Evolutionary conservation across 2,113 vertebrate genomes (phyloP), one percentile per base, ranked within the genome.

Genomic region (Saguinus imperator): DNA sequence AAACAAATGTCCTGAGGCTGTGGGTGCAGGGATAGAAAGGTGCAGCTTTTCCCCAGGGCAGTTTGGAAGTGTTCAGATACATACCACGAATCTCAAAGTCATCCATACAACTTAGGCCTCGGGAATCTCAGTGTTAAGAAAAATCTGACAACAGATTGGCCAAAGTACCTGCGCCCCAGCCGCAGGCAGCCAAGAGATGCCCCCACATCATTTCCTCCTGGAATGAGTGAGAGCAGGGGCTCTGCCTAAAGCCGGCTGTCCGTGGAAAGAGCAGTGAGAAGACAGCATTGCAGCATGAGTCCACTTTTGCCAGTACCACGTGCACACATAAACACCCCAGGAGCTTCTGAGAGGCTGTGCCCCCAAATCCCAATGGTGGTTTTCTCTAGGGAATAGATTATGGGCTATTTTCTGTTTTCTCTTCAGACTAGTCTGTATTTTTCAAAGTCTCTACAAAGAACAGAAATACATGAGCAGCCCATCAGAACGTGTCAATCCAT

Each of bases 171-270:
- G 1, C 27, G 0, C 5, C 25, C 0, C 1, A 14, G 58, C 0
- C 17, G 6, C 0, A n/a, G 18, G 11, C 25, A 1, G 17, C 0
- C 0, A 11, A 14, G 21, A 37, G 18, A 29, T 0, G 1, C 55
- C 37, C 16, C 14, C 5, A 7, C 12, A 11, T 10, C 2, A 10
- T 7, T 23, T 72, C 5, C 43, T 80, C 8, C 0, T 10, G 4
- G 23, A 12, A 6, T 6, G 6, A 14, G 11, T 8, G 16, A 11
- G 27, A 75, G 32, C 6, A 0, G 27, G 58, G 48, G 48, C 29
- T 76, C 73, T 50, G n/a, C 52, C 35, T 13, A 2, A 20, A 8
- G 7, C 7, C 8, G 0, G 0, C 17, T 0, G 0, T 72, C 21
- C 6, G 0, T 40, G 48, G n/a, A 23, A 9, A 45, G 50, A 58